Conservation (phyloP, 2,888 invertebrate species). For the Heliconius sara region DNA sequence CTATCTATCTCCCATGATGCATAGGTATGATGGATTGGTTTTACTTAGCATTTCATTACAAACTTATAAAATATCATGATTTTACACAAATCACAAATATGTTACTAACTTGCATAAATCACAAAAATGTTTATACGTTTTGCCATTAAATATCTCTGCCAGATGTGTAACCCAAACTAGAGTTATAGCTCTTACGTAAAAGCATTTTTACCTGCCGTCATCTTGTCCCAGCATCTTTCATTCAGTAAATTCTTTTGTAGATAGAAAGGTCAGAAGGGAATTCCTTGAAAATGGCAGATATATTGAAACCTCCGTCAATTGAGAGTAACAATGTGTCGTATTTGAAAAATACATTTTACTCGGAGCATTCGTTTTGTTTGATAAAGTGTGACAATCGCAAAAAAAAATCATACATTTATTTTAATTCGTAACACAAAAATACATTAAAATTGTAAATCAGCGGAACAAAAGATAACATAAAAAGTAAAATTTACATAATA, state of each 20-base stretch:
- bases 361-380: conserved; percentile 9
- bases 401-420: conserved; percentile 1
- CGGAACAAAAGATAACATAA: background rate
- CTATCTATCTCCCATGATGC: background rate
- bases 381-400: conserved; percentile 3
- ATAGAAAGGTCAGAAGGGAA: conserved; percentile 56
- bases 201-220: conserved; percentile 53
- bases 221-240: conserved; percentile 60
- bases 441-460: conserved; percentile 7
- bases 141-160: background rate
- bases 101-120: background rate
- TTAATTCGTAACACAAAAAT: background rate
- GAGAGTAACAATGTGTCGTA: conserved; percentile 31
- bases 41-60: background rate
- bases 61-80: background rate
- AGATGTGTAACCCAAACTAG: conserved; percentile 19
- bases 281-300: conserved; percentile 62
- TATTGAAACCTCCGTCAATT: conserved; percentile 45
- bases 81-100: background rate
- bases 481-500: background rate
- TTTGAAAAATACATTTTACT: conserved; percentile 16
- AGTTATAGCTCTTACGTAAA: conserved; percentile 44
- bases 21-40: background rate
- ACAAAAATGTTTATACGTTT: background rate
- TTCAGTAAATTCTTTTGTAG: conserved; percentile 66